Base-by-base conservation (phyloP, 2,113 vertebrate species). In the Balaenoptera acutorostrata region DNA sequence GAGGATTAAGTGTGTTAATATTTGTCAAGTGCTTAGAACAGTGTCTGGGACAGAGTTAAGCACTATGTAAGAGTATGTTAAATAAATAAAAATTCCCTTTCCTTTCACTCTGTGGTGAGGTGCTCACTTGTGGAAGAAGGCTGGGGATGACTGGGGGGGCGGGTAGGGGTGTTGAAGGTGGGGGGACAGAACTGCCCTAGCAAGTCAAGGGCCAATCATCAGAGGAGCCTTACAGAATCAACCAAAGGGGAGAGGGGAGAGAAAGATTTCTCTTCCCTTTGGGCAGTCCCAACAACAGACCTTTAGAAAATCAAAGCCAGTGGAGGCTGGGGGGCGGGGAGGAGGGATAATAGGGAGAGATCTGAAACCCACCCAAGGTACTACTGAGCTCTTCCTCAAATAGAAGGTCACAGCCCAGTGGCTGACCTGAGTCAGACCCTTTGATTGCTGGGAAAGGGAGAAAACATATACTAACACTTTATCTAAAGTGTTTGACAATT, bases 21-120 rank as follows among this genome's bases (percentile, higher is more conserved):
- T 97, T 95, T 97, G 92, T 39, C 64, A 64, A 95, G 90, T 63
- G 31, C 78, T 97, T 77, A 94, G 77, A 94, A 68, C 20, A 46
- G 69, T 82, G 74, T 86, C 88, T 93, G 87, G 64, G 66, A 64
- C 82, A 41, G 75, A 69, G 9, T 61, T 61, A 69, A 96, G 96
- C 77, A 46, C 91, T 55, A 5, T 18, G 31, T 88, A 82, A 95
- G 90, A 75, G 82, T 93, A 92, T 93, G 89, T 92, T 94, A 95
- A 89, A 83, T 94, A 96, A 95, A 92, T 52, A 93, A 49, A 74
- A 95, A 87, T 39, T 29, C 63, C 49, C 33, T 96, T 95, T 95
- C 61, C 87, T 75, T 87, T 87, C 66, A n/a, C 80, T 96, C 18
- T 44, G 15, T 17, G 74, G 49, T 29, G 64, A 88, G 72, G 88